These are phyloP conservation scores for Troglohyphantes excavatus DNA, from an alignment of 2,888 invertebrate genomes.

Conservation along the genomic window DNA sequence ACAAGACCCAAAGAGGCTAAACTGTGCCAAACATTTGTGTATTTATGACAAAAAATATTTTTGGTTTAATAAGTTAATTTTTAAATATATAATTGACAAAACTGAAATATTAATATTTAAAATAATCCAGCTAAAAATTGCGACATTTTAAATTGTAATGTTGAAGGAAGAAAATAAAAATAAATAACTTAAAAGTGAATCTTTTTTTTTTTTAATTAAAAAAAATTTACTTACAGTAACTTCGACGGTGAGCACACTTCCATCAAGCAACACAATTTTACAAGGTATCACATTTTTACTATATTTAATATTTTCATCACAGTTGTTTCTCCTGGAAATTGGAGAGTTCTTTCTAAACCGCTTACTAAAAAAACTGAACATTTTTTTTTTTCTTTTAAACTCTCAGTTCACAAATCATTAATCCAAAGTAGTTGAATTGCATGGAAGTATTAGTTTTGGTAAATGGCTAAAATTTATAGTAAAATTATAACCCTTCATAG, in stretches of 20 bases:
- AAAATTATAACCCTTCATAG: constrained; percentile 35
- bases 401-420: neutral
- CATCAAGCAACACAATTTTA: constrained; percentile 67
- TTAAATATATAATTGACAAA: too few species aligned
- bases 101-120: too few species aligned
- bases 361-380: constrained; percentile 74
- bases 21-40: too few species aligned
- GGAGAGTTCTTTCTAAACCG: constrained; percentile 68
- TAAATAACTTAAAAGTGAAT: too few species aligned
- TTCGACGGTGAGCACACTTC: constrained; percentile 65
- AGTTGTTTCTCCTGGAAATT: constrained; percentile 34
- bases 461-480: neutral
- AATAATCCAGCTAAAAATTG: too few species aligned
- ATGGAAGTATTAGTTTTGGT: neutral
- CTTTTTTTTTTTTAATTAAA: neutral
- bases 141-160: too few species aligned
- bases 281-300: constrained; percentile 71
- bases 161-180: too few species aligned
- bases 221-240: constrained; percentile 71
- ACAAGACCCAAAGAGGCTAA: too few species aligned
- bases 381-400: constrained; percentile 12
- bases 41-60: too few species aligned
- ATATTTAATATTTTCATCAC: constrained; percentile 44
- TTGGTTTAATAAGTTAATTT: too few species aligned
- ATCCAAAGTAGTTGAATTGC: neutral